Evolutionary conservation across 2,888 invertebrate genomes (phyloP).

Genomic region (Dysmachus trigonus): DNA sequence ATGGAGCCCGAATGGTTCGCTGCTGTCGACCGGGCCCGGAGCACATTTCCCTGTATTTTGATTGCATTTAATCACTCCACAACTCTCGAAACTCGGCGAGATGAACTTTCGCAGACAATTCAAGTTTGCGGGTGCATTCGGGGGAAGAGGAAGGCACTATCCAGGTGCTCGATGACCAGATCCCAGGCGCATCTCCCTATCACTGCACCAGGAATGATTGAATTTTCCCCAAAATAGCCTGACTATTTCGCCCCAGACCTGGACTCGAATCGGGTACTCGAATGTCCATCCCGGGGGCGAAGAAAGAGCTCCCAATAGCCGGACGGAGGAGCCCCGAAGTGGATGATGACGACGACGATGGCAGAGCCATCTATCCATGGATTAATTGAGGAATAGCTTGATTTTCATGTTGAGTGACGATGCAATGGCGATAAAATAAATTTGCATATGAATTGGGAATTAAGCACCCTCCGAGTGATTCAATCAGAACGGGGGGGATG

Average conservation of each 20-base stretch:
- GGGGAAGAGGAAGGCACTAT: neutral
- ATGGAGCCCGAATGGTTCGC: neutral
- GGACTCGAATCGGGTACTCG: neutral
- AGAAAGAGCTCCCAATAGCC: neutral
- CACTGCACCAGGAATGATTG: conserved; percentile 24
- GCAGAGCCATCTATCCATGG: conserved; percentile 3
- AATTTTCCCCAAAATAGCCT: conserved; percentile 33
- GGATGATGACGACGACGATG: too few species aligned
- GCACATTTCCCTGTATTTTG: conserved; percentile 27
- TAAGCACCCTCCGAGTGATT: conserved; percentile 53
- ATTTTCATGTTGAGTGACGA: conserved; percentile 49
- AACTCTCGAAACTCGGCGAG: conserved; percentile 11
- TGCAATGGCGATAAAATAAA: conserved; percentile 63
- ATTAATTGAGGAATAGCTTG: conserved; percentile 37
- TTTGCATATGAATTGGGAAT: conserved; percentile 65
- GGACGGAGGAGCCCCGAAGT: neutral
- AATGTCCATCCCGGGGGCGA: neutral
- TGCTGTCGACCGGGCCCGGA: neutral
- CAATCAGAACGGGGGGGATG: conserved; percentile 26
- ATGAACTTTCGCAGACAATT: conserved; percentile 35
- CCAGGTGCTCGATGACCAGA: conserved; percentile 19
- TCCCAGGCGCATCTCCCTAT: neutral
- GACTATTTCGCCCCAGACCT: neutral
- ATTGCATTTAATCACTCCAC: conserved; percentile 38
- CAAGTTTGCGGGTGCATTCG: neutral